These are phyloP conservation scores for Aselliscus stoliczkanus DNA, from an alignment of 2,797 vertebrate genomes.

Conservation along the genomic window DNA sequence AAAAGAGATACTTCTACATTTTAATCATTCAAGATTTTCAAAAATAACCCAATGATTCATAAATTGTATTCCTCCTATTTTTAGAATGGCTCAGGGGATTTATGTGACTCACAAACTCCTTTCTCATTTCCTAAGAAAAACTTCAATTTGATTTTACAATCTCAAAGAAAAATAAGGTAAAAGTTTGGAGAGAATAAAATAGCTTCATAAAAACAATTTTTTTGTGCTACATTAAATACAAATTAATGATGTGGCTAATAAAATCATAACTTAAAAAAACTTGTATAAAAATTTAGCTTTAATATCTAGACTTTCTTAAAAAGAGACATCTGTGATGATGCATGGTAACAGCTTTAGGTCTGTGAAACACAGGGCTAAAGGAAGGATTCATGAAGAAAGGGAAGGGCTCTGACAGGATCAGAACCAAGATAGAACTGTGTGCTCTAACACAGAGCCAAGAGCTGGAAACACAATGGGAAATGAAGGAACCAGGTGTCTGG, in stretches of 20 bases:
- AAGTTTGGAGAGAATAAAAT: conserved; percentile 50
- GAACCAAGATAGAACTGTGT: neutral
- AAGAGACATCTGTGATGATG: neutral
- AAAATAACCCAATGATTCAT: conserved; percentile 68
- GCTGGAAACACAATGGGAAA: neutral
- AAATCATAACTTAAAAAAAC: neutral
- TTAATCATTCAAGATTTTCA: conserved; percentile 59
- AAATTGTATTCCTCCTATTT: conserved; percentile 67
- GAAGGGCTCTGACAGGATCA: neutral
- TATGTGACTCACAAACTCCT: conserved; percentile 46
- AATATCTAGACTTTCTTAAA: conserved; percentile 2
- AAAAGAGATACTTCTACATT: conserved; percentile 50
- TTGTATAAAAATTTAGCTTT: neutral
- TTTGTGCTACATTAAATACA: conserved; percentile 51
- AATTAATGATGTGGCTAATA: neutral
- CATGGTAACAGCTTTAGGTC: neutral
- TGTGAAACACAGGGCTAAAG: neutral
- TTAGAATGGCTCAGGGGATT: conserved; percentile 36
- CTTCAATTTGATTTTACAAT: conserved; percentile 24
- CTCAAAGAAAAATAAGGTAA: conserved; percentile 1
- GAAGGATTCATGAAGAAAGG: neutral
- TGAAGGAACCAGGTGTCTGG: neutral
- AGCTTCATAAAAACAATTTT: conserved; percentile 51
- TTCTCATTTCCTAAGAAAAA: conserved; percentile 34
- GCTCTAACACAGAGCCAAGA: neutral